These are phyloP conservation scores for Papilio demoleus DNA, from an alignment of 2,888 invertebrate species.

Conservation along the genomic window DNA sequence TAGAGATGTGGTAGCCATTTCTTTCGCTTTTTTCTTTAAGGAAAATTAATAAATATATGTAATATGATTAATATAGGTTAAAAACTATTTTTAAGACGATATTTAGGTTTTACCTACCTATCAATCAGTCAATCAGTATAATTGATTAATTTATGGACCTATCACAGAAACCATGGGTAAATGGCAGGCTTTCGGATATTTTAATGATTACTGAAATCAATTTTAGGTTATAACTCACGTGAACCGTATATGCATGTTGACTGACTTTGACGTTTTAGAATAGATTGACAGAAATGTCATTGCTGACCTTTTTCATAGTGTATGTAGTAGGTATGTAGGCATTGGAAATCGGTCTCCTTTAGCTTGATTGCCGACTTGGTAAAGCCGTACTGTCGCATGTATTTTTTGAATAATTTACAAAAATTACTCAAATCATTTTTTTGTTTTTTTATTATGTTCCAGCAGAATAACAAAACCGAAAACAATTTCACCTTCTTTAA, in stretches of 20 bases:
- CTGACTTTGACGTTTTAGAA: neutral
- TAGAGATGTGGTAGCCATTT: constrained; percentile 86
- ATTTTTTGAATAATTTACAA: no score
- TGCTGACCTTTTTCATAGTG: neutral
- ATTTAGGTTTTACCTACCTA: neutral
- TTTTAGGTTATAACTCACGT: neutral
- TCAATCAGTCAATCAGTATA: neutral
- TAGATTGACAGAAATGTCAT: neutral
- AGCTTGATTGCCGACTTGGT: no score
- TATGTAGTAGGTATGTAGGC: no score
- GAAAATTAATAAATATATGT: neutral
- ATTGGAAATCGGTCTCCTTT: no score
- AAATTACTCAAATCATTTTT: no score
- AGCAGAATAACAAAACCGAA: no score
- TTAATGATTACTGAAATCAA: neutral
- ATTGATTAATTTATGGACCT: neutral
- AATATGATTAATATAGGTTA: no score
- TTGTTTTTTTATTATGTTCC: no score
- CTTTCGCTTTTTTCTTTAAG: constrained; percentile 55
- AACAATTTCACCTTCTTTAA: no score
- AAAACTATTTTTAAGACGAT: neutral
- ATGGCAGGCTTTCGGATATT: neutral
- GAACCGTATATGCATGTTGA: neutral
- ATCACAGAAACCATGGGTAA: neutral
- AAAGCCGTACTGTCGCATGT: no score